Conservation (phyloP, 2,888 invertebrate genomes). For the Pyrgus malvae region DNA sequence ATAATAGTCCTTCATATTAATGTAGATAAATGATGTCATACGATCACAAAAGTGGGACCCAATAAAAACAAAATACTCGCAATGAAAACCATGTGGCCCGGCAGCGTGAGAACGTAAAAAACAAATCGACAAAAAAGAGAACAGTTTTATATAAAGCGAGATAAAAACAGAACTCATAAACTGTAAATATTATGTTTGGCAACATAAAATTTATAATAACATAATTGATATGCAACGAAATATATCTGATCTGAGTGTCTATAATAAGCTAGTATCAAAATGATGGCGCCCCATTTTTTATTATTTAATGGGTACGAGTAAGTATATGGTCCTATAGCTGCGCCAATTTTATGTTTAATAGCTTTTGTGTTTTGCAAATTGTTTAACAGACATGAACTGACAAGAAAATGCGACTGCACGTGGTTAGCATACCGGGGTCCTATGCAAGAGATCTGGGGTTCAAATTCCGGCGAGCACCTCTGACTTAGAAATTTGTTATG, state of each 20-base stretch:
- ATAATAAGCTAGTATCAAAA: too few relatives aligned
- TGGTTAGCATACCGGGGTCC: too few relatives aligned
- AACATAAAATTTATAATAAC: background rate
- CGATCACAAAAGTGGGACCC: conserved; percentile 43
- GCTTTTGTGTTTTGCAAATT: too few relatives aligned
- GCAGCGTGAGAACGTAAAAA: conserved; percentile 73
- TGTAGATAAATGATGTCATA: conserved; percentile 61
- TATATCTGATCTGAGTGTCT: conserved; percentile 6
- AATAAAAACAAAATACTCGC: conserved; percentile 68
- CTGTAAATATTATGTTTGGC: conserved; percentile 34
- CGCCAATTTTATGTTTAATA: too few relatives aligned
- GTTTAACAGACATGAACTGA: too few relatives aligned
- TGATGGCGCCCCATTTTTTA: too few relatives aligned
- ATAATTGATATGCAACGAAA: conserved; percentile 13
- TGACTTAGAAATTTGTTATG: too few relatives aligned
- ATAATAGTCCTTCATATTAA: background rate
- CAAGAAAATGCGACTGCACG: too few relatives aligned
- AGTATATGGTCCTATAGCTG: too few relatives aligned
- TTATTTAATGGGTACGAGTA: too few relatives aligned
- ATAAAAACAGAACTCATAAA: conserved; percentile 44
- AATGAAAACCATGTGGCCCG: conserved; percentile 72
- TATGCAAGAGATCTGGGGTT: too few relatives aligned
- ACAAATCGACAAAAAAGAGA: conserved; percentile 54
- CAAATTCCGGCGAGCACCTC: too few relatives aligned
- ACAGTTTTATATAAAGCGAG: conserved; percentile 20